Percentiles rank a stretch among this genome's conserved stretches.
phyloP scores from a whole-genome alignment of 92 coral and sea anemone genomes.

The Epizoanthus ramosus region DNA sequence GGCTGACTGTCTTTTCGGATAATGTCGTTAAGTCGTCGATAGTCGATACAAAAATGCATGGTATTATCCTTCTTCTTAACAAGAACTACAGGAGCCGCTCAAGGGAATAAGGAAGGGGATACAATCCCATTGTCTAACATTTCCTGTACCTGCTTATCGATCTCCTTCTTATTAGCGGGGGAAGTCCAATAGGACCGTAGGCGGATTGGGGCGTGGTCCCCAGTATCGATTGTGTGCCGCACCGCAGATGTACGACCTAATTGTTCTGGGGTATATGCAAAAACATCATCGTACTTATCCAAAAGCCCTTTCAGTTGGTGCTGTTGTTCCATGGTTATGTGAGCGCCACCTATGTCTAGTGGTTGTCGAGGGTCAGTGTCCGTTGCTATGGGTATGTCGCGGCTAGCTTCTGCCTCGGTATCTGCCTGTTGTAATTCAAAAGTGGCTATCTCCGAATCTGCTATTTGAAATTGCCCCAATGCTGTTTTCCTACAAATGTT shows the following conservation, averaged over 20 bases:
- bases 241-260: constrained; percentile 56
- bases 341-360: not conserved
- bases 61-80: constrained; percentile 58
- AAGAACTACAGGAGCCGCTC: constrained; percentile 55
- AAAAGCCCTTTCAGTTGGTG: constrained; percentile 17
- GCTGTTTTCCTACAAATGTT: constrained; percentile 40
- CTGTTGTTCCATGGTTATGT: constrained; percentile 1
- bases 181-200: constrained; percentile 59
- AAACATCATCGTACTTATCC: constrained; percentile 39
- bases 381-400: constrained; percentile 8
- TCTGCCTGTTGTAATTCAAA: constrained; percentile 28
- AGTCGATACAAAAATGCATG: constrained; percentile 54
- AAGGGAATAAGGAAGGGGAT: constrained; percentile 53
- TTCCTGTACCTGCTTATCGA: constrained; percentile 52
- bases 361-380: not conserved
- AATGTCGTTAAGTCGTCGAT: constrained; percentile 38
- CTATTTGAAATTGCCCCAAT: constrained; percentile 44
- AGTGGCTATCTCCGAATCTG: constrained; percentile 37
- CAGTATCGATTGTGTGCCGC: constrained; percentile 60
- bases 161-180: constrained; percentile 35
- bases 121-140: constrained; percentile 49
- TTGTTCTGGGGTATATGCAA: constrained; percentile 39
- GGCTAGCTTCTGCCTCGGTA: constrained; percentile 22
- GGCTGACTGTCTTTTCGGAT: constrained; percentile 49
- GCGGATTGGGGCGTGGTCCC: constrained; percentile 52